Percentiles rank a stretch among this genome's conserved stretches.
These are phyloP conservation scores for Pterobdella sp. DNA, from an alignment of 2,888 invertebrate species.

Conservation along the genomic window DNA sequence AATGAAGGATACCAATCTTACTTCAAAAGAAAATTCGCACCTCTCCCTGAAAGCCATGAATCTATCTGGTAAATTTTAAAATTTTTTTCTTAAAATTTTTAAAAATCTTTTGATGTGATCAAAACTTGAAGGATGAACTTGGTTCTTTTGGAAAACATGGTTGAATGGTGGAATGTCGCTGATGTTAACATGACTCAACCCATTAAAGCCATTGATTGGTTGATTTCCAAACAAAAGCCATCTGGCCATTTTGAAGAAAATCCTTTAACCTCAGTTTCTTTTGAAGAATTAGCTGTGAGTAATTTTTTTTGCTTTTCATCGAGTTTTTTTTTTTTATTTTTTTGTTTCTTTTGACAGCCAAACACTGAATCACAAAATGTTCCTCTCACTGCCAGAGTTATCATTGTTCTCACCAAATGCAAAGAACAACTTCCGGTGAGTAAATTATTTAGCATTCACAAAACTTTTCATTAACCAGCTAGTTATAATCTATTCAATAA, in stretches of 20 bases:
- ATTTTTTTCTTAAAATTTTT: too few relatives aligned
- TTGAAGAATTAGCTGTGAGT: not conserved
- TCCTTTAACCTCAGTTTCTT: not conserved
- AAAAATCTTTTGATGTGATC: too few relatives aligned
- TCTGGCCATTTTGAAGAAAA: slow-evolving; percentile 2
- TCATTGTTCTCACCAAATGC: slow-evolving; percentile 11
- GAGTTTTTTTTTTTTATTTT: not conserved
- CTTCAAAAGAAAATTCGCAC: too few relatives aligned
- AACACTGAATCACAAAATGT: slow-evolving; percentile 1
- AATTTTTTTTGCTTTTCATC: not conserved
- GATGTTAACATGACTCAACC: not conserved
- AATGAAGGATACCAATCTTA: too few relatives aligned
- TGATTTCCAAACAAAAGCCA: not conserved
- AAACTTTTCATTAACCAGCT: not conserved
- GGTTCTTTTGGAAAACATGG: not conserved
- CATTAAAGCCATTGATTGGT: not conserved
- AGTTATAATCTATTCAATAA: not conserved
- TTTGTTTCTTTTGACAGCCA: not conserved
- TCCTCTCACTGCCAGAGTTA: slow-evolving; percentile 14
- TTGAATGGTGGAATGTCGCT: slow-evolving; percentile 1
- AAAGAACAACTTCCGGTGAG: slow-evolving; percentile 18
- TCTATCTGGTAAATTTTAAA: too few relatives aligned
- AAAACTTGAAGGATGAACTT: not conserved
- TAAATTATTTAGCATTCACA: not conserved
- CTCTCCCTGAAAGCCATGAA: too few relatives aligned